Conservation (phyloP, 2,797 vertebrate species). For the Nasua narica region DNA sequence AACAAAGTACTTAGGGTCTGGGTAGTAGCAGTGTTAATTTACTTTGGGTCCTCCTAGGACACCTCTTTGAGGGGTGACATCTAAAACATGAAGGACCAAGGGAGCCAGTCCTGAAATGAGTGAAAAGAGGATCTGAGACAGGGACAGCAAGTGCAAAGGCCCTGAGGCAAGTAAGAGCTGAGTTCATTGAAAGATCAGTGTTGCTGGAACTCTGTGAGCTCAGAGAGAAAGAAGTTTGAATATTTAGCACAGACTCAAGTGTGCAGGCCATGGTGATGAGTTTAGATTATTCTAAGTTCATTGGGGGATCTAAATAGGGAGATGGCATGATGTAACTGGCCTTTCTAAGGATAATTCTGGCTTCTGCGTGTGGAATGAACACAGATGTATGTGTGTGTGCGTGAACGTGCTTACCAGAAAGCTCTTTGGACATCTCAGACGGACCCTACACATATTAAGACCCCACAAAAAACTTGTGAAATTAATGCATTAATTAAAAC, state of each 20-base stretch:
- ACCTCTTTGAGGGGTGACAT: neutral
- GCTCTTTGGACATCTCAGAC: neutral
- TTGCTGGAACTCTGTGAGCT: neutral
- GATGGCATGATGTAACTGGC: neutral
- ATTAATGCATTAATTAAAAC: slow-evolving; percentile 1
- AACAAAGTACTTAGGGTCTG: neutral
- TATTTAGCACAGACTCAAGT: too few relatives aligned
- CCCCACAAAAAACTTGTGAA: neutral
- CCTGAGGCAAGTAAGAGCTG: neutral
- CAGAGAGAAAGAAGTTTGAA: neutral
- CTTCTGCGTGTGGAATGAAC: neutral
- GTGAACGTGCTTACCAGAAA: neutral
- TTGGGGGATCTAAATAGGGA: neutral
- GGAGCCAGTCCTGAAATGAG: neutral
- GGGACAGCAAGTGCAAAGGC: neutral
- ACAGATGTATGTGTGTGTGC: accelerated
- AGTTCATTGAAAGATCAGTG: accelerated
- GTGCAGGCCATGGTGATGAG: neutral
- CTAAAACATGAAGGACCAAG: neutral
- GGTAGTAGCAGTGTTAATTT: accelerated
- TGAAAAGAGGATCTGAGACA: neutral
- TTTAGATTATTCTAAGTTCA: neutral
- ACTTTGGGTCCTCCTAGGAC: neutral
- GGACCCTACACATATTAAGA: neutral
- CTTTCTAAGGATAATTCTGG: neutral